Percentiles rank a stretch among this genome's conserved stretches.
These are phyloP conservation scores for Stenchaetothrips biformis DNA, from an alignment of 2,888 invertebrate genomes.

Conservation along the genomic window DNA sequence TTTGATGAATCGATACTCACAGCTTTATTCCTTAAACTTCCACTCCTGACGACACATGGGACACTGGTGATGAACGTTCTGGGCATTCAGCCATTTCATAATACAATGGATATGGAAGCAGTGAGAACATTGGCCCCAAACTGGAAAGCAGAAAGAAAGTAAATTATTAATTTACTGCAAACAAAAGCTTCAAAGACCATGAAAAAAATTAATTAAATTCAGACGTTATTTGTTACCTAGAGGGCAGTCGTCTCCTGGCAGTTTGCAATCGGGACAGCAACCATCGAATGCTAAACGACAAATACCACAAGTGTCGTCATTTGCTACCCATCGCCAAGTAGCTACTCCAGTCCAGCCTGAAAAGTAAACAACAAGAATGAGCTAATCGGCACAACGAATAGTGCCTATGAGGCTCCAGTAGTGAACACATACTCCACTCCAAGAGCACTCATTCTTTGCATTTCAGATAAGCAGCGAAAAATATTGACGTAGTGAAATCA, in stretches of 20 bases:
- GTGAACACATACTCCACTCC: too few relatives aligned
- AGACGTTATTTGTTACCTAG: constrained; percentile 51
- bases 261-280: constrained; percentile 95
- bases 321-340: constrained; percentile 98
- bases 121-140: constrained; percentile 98
- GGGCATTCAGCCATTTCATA: constrained; percentile 97
- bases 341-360: constrained; percentile 91
- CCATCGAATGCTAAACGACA: constrained; percentile 99
- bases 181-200: background rate
- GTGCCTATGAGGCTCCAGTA: too few relatives aligned
- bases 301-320: constrained; percentile 98
- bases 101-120: constrained; percentile 99
- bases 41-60: constrained; percentile 99
- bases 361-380: constrained; percentile 29
- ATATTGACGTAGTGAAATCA: too few relatives aligned
- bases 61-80: constrained; percentile 79
- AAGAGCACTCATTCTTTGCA: too few relatives aligned
- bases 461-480: too few relatives aligned
- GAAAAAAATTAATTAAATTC: background rate
- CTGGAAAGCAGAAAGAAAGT: constrained; percentile 47
- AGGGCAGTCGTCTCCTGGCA: constrained; percentile 97
- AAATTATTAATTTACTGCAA: background rate
- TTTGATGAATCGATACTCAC: background rate
- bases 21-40: constrained; percentile 78
- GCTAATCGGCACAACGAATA: too few relatives aligned